Evolutionary conservation across 2,888 invertebrate genomes (phyloP).

Genomic region (Marasmarcha lunaedactyla): DNA sequence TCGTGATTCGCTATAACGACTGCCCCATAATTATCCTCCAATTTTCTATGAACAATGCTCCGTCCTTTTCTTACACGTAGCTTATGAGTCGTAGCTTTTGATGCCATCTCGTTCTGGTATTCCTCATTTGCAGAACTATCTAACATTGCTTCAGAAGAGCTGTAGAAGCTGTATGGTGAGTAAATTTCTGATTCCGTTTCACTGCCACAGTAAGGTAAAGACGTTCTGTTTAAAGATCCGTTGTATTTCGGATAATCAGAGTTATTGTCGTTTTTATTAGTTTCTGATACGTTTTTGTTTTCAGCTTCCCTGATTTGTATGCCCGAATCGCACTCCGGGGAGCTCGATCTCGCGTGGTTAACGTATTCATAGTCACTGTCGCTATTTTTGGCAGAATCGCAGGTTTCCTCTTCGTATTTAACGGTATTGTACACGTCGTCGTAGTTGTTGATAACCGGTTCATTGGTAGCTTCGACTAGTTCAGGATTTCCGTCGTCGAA

Average conservation of each 20-base stretch:
- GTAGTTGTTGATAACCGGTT: slow-evolving; percentile 56
- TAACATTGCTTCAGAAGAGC: slow-evolving; percentile 68
- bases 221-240: slow-evolving; percentile 72
- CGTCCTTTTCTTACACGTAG: slow-evolving; percentile 83
- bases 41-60: slow-evolving; percentile 85
- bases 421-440: slow-evolving; percentile 59
- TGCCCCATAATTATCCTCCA: slow-evolving; percentile 92
- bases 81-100: slow-evolving; percentile 70
- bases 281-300: slow-evolving; percentile 36
- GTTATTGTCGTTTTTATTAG: slow-evolving; percentile 34
- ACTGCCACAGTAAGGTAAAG: slow-evolving; percentile 85
- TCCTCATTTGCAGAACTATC: slow-evolving; percentile 52
- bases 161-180: slow-evolving; percentile 83
- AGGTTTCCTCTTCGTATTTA: slow-evolving; percentile 56
- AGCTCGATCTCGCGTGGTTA: slow-evolving; percentile 74
- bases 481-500: slow-evolving; percentile 50
- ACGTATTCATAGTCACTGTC: slow-evolving; percentile 76
- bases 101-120: slow-evolving; percentile 51
- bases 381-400: slow-evolving; percentile 61
- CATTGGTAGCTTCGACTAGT: slow-evolving; percentile 57
- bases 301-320: slow-evolving; percentile 51
- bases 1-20: slow-evolving; percentile 92
- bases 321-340: slow-evolving; percentile 75
- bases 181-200: slow-evolving; percentile 88
- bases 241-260: slow-evolving; percentile 73